Base-by-base conservation (phyloP, 1,140 invertebrate species). In the Ceratitis capitata region DNA sequence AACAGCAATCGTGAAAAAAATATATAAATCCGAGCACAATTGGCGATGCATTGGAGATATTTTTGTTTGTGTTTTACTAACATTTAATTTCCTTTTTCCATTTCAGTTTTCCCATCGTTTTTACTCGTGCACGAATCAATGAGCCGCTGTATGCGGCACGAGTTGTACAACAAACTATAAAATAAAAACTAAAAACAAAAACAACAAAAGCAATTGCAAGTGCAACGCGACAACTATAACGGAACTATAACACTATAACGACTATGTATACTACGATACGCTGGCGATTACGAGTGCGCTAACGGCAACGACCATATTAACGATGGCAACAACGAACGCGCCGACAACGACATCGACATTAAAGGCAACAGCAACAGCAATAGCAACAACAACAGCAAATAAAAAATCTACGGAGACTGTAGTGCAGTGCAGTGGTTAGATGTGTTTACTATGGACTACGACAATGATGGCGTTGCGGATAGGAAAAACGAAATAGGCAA, bases 281-380 rank as follows among this genome's bases (percentile, higher is more conserved):
- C 19, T n/a, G 64, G 64, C 64, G 14, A 74, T 74, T 74, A 64
- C 39, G 26, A 84, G 16, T 14, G 49, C 29, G 53, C 35, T 35
- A 84, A 51, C 23, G 82, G 58, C 39, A 84, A 64, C 53, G 53
- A 84, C 58, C 26, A 49, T 10, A 14, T 47, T 42, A 85, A 82
- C 84, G 74, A 84, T 58, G 74, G 64, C 26, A 82, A 85, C 74
- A 85, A 85, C 84, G 82, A 61, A 47, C 78, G 51, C 58, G 47
- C 35, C 84, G 51, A 16, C 84, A 85, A 82, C 69, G 23, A 78
- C 64, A 26, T 29, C 69, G 19, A 85, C 51, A 53, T 19, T 42
- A 74, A 7, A 16, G 16, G 12, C 49, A 32, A 12, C 58, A 26
- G 58, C 32, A 39, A 42, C 2, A 39, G 10, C 7, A 47, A 0